Percentiles rank a stretch among this genome's conserved stretches.
phyloP scores from a whole-genome alignment of 1,140 invertebrate genomes.

The Periplaneta americana region DNA sequence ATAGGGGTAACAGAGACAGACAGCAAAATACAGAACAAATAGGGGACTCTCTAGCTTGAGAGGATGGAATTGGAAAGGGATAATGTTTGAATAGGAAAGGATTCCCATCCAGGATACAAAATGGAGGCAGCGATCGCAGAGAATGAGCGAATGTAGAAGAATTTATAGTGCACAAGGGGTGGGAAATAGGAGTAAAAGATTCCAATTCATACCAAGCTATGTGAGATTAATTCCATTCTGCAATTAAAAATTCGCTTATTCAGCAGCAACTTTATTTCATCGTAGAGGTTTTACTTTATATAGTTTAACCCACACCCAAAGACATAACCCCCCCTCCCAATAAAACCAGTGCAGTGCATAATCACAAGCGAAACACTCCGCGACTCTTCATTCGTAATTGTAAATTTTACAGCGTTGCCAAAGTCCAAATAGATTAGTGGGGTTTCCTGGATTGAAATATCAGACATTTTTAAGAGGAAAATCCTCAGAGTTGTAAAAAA shows the following conservation, averaged over 20 bases:
- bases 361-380: neutral
- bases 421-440: neutral
- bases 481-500: too few species aligned
- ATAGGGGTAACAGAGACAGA: neutral
- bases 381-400: neutral
- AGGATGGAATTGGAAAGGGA: neutral
- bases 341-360: too few species aligned
- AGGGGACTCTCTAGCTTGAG: neutral
- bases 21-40: neutral
- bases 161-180: neutral
- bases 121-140: neutral
- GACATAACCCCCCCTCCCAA: neutral
- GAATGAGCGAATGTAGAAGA: neutral
- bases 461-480: neutral
- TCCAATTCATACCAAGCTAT: neutral
- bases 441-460: neutral
- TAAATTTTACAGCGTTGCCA: neutral
- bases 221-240: neutral
- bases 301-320: neutral
- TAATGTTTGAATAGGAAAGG: neutral
- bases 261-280: neutral
- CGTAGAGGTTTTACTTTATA: neutral
- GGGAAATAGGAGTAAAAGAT: neutral
- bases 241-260: neutral
- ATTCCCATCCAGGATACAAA: neutral